These are phyloP conservation scores for Spialia ferax DNA, from an alignment of 2,888 invertebrate species.

Conservation along the genomic window DNA sequence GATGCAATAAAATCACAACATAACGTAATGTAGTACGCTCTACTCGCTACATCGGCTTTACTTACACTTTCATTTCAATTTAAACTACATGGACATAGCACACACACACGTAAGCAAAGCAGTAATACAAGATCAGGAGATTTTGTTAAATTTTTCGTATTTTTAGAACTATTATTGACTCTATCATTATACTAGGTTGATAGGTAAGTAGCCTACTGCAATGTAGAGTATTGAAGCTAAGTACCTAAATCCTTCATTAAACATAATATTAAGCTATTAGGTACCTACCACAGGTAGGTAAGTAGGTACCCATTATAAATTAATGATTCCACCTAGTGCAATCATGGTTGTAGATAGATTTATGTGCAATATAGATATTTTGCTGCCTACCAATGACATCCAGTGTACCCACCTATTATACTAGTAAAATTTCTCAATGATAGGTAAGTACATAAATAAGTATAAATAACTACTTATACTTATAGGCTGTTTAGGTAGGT, in stretches of 20 bases:
- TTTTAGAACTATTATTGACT: not conserved
- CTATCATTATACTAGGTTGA: not conserved
- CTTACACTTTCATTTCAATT: constrained; percentile 17
- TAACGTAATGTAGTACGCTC: not conserved
- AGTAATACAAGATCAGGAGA: not conserved
- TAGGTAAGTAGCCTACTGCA: not conserved
- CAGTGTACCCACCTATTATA: not conserved
- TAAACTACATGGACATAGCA: constrained; percentile 10
- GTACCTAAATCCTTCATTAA: not conserved
- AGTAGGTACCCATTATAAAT: no score
- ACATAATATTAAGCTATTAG: no score
- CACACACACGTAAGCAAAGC: constrained; percentile 8
- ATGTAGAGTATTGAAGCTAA: not conserved
- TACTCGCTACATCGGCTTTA: not conserved
- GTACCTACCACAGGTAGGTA: no score
- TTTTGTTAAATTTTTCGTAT: not conserved
- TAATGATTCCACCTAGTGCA: no score
- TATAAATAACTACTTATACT: no score
- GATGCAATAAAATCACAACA: constrained; percentile 20
- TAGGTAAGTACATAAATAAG: not conserved
- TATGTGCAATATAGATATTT: no score
- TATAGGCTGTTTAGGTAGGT: no score
- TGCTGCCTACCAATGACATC: no score
- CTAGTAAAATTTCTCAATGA: constrained; percentile 1
- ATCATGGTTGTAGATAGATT: no score